These are phyloP conservation scores for Dendrocincla tyrannina DNA, from an alignment of 2,797 vertebrate genomes.

Conservation along the genomic window DNA sequence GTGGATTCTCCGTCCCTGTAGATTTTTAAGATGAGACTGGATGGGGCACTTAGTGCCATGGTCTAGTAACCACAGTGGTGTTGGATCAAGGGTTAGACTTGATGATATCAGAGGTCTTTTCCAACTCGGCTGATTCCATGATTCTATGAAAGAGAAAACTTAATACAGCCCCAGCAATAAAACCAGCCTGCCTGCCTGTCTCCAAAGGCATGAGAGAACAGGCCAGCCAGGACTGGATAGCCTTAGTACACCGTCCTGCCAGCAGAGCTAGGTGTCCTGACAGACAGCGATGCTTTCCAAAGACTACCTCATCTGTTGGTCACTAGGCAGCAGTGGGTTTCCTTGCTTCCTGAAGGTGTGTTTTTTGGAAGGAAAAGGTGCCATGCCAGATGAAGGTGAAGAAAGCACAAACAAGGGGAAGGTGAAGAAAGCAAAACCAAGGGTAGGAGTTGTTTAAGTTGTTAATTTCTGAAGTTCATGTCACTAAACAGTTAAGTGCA, in stretches of 20 bases:
- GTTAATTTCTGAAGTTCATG: background rate
- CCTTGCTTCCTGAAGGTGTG: background rate
- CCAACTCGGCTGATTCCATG: too few relatives aligned
- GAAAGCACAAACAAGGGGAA: background rate
- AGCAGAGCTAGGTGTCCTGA: background rate
- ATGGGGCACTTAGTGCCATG: too few relatives aligned
- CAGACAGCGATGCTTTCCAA: accelerated
- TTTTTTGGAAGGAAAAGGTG: background rate
- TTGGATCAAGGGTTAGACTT: too few relatives aligned
- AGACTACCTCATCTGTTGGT: background rate
- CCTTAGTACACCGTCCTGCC: background rate
- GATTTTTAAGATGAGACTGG: too few relatives aligned
- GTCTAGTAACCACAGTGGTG: too few relatives aligned
- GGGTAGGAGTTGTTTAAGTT: background rate
- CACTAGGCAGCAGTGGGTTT: background rate
- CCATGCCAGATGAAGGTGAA: background rate
- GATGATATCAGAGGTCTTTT: too few relatives aligned
- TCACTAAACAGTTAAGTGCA: background rate
- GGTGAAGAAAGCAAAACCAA: background rate
- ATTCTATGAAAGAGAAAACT: background rate
- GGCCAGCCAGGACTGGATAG: background rate
- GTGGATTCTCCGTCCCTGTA: too few relatives aligned
- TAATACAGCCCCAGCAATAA: background rate
- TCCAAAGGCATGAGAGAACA: background rate
- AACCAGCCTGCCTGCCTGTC: background rate